These are phyloP conservation scores for Oeneis ivallda DNA, from an alignment of 2,888 invertebrate genomes.

Conservation along the genomic window DNA sequence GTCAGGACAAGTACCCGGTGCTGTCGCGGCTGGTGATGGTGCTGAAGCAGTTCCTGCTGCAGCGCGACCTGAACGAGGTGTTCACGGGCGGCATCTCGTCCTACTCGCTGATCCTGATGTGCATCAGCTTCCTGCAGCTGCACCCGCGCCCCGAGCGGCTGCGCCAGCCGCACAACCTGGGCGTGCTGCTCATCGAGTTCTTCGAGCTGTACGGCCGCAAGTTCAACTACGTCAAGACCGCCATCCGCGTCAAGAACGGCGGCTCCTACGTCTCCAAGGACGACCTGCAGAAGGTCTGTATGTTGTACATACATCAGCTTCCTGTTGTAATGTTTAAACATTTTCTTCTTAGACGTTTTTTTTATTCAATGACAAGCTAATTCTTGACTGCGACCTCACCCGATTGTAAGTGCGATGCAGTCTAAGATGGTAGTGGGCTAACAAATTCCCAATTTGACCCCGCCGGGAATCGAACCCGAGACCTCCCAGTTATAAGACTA, in stretches of 20 bases:
- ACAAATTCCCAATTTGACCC: no score
- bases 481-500: no score
- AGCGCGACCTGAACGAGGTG: slow-evolving; percentile 99
- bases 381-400: no score
- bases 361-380: no score
- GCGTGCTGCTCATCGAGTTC: slow-evolving; percentile 97
- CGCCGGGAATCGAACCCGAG: no score
- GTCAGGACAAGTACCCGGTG: slow-evolving; percentile 89
- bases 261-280: slow-evolving; percentile 97
- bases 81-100: slow-evolving; percentile 99
- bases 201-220: slow-evolving; percentile 98
- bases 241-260: slow-evolving; percentile 95
- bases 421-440: no score
- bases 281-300: slow-evolving; percentile 86
- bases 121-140: slow-evolving; percentile 97
- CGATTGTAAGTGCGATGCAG: no score
- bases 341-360: no score
- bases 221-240: slow-evolving; percentile 97
- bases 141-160: slow-evolving; percentile 92
- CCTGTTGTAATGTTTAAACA: no score
- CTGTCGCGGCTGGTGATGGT: slow-evolving; percentile 97
- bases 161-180: slow-evolving; percentile 87
- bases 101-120: slow-evolving; percentile 98
- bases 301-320: no score
- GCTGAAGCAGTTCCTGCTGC: slow-evolving; percentile 98